Percentiles rank a stretch among this genome's conserved stretches.
phyloP scores from a whole-genome alignment of 2,888 invertebrate species.

The Polyploca ridens region DNA sequence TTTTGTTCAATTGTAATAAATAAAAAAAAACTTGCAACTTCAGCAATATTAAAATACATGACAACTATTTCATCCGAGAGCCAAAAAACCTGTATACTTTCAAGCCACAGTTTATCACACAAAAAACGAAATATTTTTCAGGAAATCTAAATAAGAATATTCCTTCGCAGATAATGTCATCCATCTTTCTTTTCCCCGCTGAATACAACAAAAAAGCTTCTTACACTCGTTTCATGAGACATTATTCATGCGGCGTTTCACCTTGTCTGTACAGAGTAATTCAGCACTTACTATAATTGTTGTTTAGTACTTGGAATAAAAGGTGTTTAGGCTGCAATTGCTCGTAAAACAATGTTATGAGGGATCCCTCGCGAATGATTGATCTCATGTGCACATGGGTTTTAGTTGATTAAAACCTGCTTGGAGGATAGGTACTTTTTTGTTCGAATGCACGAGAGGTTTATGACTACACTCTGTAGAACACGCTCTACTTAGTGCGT shows the following conservation, averaged over 20 bases:
- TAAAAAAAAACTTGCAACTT: too few species aligned
- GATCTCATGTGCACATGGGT: conserved; percentile 46
- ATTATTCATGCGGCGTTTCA: conserved; percentile 32
- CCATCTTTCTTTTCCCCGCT: neutral
- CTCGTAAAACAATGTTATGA: conserved; percentile 39
- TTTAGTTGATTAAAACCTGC: conserved; percentile 62
- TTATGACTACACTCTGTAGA: neutral
- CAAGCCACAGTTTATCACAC: too few species aligned
- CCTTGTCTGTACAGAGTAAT: conserved; percentile 50
- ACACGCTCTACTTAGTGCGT: neutral
- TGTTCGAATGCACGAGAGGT: conserved; percentile 17
- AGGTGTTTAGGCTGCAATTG: conserved; percentile 20
- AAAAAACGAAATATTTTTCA: neutral
- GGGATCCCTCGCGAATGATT: conserved; percentile 52
- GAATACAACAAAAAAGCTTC: conserved; percentile 29
- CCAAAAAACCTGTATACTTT: too few species aligned
- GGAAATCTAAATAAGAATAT: neutral
- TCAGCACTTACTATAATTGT: conserved; percentile 70
- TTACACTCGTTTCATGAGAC: conserved; percentile 44
- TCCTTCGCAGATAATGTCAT: neutral
- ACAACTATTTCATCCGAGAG: too few species aligned
- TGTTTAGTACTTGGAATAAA: conserved; percentile 40
- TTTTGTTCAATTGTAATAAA: too few species aligned
- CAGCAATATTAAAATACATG: neutral
- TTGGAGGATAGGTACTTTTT: conserved; percentile 18